Conservation (phyloP, 2,797 vertebrate species). For the Prunella strophiata region DNA sequence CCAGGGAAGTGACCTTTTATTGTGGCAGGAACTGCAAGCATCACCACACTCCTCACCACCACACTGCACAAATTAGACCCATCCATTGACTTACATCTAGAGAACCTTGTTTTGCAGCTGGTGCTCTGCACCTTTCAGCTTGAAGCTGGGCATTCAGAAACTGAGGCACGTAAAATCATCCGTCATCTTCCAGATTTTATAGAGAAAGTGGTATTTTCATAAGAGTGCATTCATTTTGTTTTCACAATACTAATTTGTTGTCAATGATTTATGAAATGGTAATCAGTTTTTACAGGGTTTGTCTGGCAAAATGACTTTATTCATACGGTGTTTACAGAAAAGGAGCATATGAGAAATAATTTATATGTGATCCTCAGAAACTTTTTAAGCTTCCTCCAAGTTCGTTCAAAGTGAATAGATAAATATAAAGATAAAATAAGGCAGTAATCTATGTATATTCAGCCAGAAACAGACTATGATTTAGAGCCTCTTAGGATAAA, state of each 20-base stretch:
- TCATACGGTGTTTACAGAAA: conserved; percentile 40
- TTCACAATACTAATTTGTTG: background rate
- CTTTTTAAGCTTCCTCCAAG: conserved; percentile 35
- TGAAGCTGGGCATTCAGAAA: background rate
- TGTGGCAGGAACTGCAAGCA: background rate
- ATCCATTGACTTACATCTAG: background rate
- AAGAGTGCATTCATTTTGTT: background rate
- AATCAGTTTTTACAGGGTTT: conserved; percentile 12
- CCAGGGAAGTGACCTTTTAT: background rate
- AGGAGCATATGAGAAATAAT: conserved; percentile 22
- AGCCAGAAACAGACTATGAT: conserved; percentile 30
- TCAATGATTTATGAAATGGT: background rate
- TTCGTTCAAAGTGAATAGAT: background rate
- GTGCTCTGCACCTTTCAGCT: background rate
- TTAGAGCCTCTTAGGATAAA: conserved; percentile 15
- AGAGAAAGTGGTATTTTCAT: background rate
- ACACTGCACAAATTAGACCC: background rate
- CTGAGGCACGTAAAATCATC: background rate
- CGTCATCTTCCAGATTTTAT: background rate
- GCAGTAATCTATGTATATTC: conserved; percentile 14
- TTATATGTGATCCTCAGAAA: background rate
- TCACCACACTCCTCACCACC: background rate
- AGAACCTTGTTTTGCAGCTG: background rate
- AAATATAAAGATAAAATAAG: conserved; percentile 23
- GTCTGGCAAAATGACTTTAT: conserved; percentile 37